A percentile compares a stretch with the other conserved stretches of the same genome.
phyloP scores from a whole-genome alignment of 2,797 vertebrate species.

The Nyctibius grandis region DNA sequence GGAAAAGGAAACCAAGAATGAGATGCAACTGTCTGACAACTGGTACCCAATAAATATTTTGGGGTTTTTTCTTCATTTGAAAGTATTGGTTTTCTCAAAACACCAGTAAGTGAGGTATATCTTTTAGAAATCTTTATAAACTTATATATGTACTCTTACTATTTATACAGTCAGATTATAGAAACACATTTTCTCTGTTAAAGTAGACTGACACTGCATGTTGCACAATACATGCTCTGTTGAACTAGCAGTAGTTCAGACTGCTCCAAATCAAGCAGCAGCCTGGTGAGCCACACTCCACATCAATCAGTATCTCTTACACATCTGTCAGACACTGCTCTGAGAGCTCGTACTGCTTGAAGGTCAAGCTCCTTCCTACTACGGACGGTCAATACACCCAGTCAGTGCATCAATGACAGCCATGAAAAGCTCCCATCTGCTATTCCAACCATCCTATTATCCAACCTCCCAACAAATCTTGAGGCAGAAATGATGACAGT shows the following conservation, averaged over 20 bases:
- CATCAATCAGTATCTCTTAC: neutral
- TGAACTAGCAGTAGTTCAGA: neutral
- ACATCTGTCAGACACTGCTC: neutral
- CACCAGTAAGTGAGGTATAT: neutral
- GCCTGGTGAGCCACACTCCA: fast-evolving
- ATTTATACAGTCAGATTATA: neutral
- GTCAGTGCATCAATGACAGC: neutral
- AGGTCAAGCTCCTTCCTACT: neutral
- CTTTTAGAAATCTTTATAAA: neutral
- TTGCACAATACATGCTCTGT: neutral
- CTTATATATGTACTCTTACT: neutral
- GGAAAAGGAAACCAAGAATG: neutral
- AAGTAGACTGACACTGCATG: neutral
- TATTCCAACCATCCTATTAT: neutral
- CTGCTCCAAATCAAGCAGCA: neutral
- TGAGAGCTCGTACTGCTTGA: neutral
- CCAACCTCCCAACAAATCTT: neutral
- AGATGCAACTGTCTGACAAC: neutral
- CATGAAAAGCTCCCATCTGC: neutral
- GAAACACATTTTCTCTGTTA: neutral
- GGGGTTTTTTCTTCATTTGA: neutral
- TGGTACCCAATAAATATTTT: neutral
- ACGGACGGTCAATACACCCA: neutral
- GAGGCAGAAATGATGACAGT: neutral
- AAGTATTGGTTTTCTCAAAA: neutral